Evolutionary conservation across 2,888 invertebrate genomes (phyloP), one percentile per base, ranked within the genome.

Genomic region (Masnerella sp.): DNA sequence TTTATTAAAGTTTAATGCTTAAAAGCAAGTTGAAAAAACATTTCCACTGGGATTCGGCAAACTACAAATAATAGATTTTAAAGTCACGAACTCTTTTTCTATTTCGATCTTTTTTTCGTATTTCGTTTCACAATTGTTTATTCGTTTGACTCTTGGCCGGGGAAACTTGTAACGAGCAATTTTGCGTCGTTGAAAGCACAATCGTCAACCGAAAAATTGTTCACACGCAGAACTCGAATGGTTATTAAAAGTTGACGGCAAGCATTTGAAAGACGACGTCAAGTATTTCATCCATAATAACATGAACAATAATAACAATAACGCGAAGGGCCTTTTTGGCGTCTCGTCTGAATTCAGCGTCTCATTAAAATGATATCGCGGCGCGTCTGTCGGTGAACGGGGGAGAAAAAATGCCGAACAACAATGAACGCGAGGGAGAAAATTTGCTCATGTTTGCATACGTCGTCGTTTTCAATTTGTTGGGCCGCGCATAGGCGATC

Each of bases 401-500:
- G 32, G 4, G 32, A 9, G 32, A 45, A 61, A 56, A 58, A 64
- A 56, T 30, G 18, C n/a, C 47, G 34, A 61, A 54, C 59, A 51
- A 65, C 65, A 61, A 74, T 74, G 69, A 70, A 70, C 51, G 61
- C 65, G 56, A 65, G 30, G 54, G 51, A 32, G 9, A 69, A 47
- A 47, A 70, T 74, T 65, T 70, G 17, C 65, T 65, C 69, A 40
- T 70, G 70, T 74, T 74, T 70, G 74, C 74, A 74, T 74, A 69
- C 68, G 68, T 73, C 74, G 69, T 69, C 74, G 74, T 42, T 74
- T 68, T 56, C 62, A 74, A 74, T 74, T 68, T 68, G 74, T 74
- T 52, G 74, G 59, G 25, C 45, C 30, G 67, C 59, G 45, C 59
- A 65, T 42, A 73, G 54, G 59, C 74, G 68, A 74, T 72, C 72